Conservation (phyloP, 1,140 invertebrate species). For the Pissodes strobi region DNA sequence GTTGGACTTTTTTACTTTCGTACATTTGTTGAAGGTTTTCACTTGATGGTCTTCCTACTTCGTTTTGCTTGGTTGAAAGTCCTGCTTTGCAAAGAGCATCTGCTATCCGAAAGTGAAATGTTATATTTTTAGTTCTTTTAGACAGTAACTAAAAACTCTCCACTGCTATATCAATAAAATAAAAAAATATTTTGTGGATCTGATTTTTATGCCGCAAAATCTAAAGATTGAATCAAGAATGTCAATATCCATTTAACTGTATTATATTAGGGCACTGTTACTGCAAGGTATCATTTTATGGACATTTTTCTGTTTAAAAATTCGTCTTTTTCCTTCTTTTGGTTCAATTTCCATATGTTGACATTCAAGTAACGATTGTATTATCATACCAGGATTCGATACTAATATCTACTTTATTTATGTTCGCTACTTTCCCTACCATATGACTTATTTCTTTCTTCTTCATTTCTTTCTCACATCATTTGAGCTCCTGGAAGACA, state of each 20-base stretch:
- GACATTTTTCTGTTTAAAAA: conserved; percentile 25
- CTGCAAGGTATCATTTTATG: conserved; percentile 33
- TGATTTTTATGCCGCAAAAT: conserved; percentile 34
- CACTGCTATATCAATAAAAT: conserved; percentile 30
- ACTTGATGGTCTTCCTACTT: conserved; percentile 16
- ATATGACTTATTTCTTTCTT: too few relatives aligned
- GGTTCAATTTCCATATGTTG: conserved; percentile 51
- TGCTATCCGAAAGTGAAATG: conserved; percentile 26
- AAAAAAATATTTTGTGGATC: conserved; percentile 36
- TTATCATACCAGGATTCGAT: conserved; percentile 47
- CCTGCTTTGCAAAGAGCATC: conserved; percentile 30
- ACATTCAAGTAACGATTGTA: conserved; percentile 46
- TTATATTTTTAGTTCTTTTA: conserved; percentile 13
- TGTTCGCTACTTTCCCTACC: too few relatives aligned
- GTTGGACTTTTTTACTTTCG: conserved; percentile 11
- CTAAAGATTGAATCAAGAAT: conserved; percentile 39
- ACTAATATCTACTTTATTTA: conserved; percentile 46
- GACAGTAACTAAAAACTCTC: conserved; percentile 36
- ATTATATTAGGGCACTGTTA: conserved; percentile 29
- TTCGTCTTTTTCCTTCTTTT: conserved; percentile 13
- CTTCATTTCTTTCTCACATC: too few relatives aligned
- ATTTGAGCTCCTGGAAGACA: too few relatives aligned
- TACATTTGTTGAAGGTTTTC: conserved; percentile 17
- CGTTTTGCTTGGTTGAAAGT: background rate
- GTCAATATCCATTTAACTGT: conserved; percentile 42